Percentiles rank a stretch among this genome's conserved stretches.
Conservation (phyloP, 1,140 invertebrate genomes). For the Subanguina moxae region DNA sequence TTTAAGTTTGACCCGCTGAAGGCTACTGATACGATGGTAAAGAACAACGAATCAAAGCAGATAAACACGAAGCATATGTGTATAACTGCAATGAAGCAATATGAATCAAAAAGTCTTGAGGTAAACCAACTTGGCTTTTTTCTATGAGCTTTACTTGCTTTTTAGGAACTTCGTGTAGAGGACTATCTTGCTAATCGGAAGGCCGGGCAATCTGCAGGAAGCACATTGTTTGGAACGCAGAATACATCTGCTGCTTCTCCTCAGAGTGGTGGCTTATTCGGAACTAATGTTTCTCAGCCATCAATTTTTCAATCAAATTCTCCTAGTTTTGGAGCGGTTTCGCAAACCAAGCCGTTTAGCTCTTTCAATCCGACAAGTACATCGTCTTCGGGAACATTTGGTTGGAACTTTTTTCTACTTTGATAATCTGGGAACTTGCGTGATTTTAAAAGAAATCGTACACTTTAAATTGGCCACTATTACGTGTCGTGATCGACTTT, state of each 20-base stretch:
- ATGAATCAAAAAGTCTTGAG: constrained; percentile 36
- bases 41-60: constrained; percentile 19
- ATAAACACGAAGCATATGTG: constrained; percentile 38
- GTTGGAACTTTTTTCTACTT: too few species aligned
- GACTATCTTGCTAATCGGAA: constrained; percentile 25
- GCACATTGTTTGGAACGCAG: constrained; percentile 1
- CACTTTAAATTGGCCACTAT: too few species aligned
- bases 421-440: too few species aligned
- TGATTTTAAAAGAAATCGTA: too few species aligned
- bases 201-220: background rate
- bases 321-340: too few species aligned
- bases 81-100: constrained; percentile 39
- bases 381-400: too few species aligned
- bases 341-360: too few species aligned
- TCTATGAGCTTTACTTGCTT: background rate
- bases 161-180: constrained; percentile 29
- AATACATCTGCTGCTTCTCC: background rate
- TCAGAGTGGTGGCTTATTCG: constrained; percentile 7
- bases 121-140: constrained; percentile 6
- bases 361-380: too few species aligned
- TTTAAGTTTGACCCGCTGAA: constrained; percentile 30
- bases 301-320: too few species aligned
- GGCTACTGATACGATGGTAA: constrained; percentile 29
- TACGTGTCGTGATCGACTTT: too few species aligned
- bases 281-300: background rate